Evolutionary conservation across 2,888 invertebrate species (phyloP).

Genomic region (Lepidocyrtoides sp.): DNA sequence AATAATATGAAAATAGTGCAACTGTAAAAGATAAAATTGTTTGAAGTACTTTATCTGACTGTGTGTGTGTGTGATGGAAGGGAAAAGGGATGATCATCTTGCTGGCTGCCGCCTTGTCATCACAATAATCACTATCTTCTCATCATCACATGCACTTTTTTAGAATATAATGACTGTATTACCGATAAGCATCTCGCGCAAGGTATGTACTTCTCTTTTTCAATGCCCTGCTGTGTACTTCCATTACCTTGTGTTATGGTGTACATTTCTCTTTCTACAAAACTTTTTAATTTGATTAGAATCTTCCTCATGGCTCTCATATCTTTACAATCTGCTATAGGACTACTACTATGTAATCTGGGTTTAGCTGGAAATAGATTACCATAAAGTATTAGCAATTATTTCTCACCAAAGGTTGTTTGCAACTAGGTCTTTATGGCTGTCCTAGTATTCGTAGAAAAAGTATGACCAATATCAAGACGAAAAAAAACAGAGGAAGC

Average conservation of each 20-base stretch:
- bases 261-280: constrained; percentile 11
- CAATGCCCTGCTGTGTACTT: not conserved
- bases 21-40: not conserved
- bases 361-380: not conserved
- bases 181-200: constrained; percentile 70
- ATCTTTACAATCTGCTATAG: constrained; percentile 1
- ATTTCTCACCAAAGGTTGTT: no score
- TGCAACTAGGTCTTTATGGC: no score
- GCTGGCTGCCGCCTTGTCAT: constrained; percentile 79
- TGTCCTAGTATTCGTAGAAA: no score
- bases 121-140: constrained; percentile 73
- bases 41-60: constrained; percentile 16
- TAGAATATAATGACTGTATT: constrained; percentile 77
- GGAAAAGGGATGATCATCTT: constrained; percentile 31
- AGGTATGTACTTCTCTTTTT: not conserved
- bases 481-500: no score
- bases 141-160: constrained; percentile 60
- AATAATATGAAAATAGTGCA: not conserved
- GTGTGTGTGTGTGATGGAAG: not conserved
- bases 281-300: constrained; percentile 69
- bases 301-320: constrained; percentile 2
- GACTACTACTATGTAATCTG: not conserved
- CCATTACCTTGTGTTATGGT: not conserved
- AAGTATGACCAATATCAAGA: no score
- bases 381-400: no score